Evolutionary conservation across 2,888 invertebrate genomes (phyloP), one percentile per base, ranked within the genome.

Genomic region (Therioaphis trifolii): DNA sequence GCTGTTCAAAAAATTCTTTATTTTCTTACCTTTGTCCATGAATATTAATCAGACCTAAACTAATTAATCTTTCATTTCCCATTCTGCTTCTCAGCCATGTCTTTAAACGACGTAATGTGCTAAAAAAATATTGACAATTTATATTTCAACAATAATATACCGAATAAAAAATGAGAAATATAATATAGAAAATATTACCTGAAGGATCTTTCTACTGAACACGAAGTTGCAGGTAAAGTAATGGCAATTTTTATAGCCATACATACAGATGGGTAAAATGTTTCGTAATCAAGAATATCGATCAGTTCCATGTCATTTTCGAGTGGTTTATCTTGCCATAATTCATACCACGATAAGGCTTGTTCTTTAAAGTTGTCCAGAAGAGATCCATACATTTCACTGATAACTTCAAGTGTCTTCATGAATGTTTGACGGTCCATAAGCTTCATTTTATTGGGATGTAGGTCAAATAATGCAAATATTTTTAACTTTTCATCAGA

Each of bases 191-290:
- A n/a, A n/a, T n/a, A n/a, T n/a, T n/a, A n/a, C n/a, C n/a, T n/a
- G n/a, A n/a, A n/a, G n/a, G n/a, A n/a, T n/a, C n/a, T 49, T 55
- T 75, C 75, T 58, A 75, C 55, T 21, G 40, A 40, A 29, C 75
- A 75, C 0, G 75, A 55, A 35, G 27, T 75, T 29, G 21, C 27
- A 24, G 58, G 75, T n/a, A 58, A 29, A 58, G 29, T 55, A 7
- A 75, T 55, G 21, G 21, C 7, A 58, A 75, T 75, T 66, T 40
- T 0, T 66, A 40, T 66, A n/a, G n/a, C 40, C n/a, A 35, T 35
- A n/a, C 55, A 35, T 35, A 29, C 52, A 14, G 24, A 15, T 21
- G 55, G 55, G 11, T 52, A 75, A 52, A 27, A 75, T 35, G 55
- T 75, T 52, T 49, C 29, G 1, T 75, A 55, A n/a, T 24, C 55